Percentiles rank a stretch among this genome's conserved stretches.
Evolutionary conservation across 2,888 invertebrate species (phyloP).

Genomic region (Lithophane semibrunnea): DNA sequence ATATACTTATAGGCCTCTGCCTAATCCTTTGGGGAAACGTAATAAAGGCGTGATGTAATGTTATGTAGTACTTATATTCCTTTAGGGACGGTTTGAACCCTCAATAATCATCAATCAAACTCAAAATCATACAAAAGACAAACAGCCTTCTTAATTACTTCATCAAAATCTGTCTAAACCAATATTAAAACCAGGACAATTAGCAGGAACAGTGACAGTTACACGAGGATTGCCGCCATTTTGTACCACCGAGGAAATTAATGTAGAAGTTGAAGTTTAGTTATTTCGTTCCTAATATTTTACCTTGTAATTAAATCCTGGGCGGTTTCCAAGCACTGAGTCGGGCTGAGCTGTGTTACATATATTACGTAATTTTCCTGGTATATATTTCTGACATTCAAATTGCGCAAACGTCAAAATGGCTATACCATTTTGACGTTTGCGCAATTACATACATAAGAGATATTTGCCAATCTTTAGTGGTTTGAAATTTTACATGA

Average conservation of each 20-base stretch:
- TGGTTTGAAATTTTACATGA: neutral
- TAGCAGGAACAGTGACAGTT: conserved; percentile 46
- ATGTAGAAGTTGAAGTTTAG: conserved; percentile 51
- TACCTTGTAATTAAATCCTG: conserved; percentile 66
- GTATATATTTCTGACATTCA: conserved; percentile 42
- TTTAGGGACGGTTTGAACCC: neutral
- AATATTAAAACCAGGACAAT: conserved; percentile 57
- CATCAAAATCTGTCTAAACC: conserved; percentile 39
- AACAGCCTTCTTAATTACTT: conserved; percentile 33
- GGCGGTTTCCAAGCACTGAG: conserved; percentile 56
- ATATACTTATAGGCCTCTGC: neutral
- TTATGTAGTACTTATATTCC: neutral
- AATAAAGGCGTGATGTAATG: neutral
- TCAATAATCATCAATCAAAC: conserved; percentile 7
- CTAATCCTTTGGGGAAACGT: neutral
- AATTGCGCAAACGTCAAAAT: conserved; percentile 30
- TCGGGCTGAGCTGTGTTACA: conserved; percentile 31
- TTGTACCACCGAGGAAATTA: conserved; percentile 58
- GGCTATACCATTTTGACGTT: neutral
- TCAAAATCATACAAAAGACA: conserved; percentile 27
- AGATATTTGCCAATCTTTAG: neutral
- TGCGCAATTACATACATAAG: too few species aligned
- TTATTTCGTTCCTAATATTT: conserved; percentile 64
- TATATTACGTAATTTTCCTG: conserved; percentile 35
- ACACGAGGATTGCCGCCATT: conserved; percentile 54